These are phyloP conservation scores for Marcusenius ussheri DNA, from an alignment of 2,113 vertebrate genomes.

Conservation along the genomic window DNA sequence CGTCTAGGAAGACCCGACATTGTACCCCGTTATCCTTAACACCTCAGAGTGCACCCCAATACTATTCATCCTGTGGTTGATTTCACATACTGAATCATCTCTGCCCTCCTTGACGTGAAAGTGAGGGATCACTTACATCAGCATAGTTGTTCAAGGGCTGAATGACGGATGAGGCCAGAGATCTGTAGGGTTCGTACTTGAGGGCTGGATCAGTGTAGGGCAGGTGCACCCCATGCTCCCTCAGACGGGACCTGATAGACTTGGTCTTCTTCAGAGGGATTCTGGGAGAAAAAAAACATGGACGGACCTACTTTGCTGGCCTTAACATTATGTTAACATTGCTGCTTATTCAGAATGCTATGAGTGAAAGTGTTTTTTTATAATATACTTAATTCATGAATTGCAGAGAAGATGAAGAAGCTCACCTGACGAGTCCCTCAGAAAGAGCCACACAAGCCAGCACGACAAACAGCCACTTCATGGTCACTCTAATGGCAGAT, in stretches of 20 bases:
- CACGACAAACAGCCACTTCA: conserved; percentile 47
- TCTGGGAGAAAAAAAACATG: conserved; percentile 39
- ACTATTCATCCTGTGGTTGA: background rate
- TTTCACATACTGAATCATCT: background rate
- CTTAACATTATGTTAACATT: background rate
- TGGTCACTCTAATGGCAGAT: conserved; percentile 31
- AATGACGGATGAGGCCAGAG: conserved; percentile 30
- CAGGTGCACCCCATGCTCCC: conserved; percentile 48
- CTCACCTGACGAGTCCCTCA: conserved; percentile 40
- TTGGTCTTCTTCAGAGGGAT: conserved; percentile 58
- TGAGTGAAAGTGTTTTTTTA: background rate
- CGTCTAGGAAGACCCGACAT: conserved; percentile 30
- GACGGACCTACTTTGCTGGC: background rate
- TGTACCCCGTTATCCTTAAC: background rate
- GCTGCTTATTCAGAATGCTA: background rate
- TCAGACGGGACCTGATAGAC: conserved; percentile 61
- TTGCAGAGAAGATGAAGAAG: background rate
- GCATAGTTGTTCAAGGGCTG: conserved; percentile 62
- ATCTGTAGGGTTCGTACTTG: conserved; percentile 45
- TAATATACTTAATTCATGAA: background rate
- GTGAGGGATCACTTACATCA: conserved; percentile 59
- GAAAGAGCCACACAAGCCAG: conserved; percentile 40
- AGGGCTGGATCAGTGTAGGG: conserved; percentile 43
- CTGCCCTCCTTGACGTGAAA: background rate
- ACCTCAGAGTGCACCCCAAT: background rate